Evolutionary conservation across 92 coral and sea anemone species (phyloP), one percentile per base, ranked within the genome.

Genomic region (Metridium senile): DNA sequence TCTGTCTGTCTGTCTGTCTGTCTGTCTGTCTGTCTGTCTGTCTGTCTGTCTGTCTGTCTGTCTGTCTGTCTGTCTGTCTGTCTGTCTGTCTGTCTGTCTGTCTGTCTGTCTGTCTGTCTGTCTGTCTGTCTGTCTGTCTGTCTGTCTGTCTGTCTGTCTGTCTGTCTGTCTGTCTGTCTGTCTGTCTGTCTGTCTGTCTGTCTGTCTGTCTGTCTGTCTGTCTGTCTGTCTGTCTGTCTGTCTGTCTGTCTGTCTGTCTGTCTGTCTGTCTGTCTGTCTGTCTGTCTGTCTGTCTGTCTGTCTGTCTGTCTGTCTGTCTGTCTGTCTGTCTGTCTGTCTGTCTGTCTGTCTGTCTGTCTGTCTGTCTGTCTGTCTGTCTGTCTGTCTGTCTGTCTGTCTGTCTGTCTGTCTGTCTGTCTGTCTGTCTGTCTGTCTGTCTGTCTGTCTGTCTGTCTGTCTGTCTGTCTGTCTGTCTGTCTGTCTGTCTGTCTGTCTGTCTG

Each of bases 301-400:
- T 29, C 70, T 29, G 30, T 64, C 70, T 64, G 21, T 64, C 39
- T 64, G 39, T 32, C 43, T 64, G 70, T 43, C 43, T 64, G 21
- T 25, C 43, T 19, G 39, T 29, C 21, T 25, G 33, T 17, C 30
- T 25, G 30, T 64, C 30, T 29, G 39, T 16, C 33, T 32, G 32
- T 17, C n/a, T 23, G 31, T 35, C 35, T 46, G 77, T n/a, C 49
- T 45, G 26, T 39, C 49, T 1, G 77, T 23, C 35, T 45, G 77
- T 54, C 29, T 59, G 29, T 59, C 65, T 20, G 65, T 59, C 65
- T 59, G 65, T 59, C 65, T 20, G 65, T 59, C 65, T 59, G 65
- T 59, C 65, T 19, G 65, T 39, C 49, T 39, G 49, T 39, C 49
- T 39, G 49, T 39, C 49, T 39, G 49, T 39, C 49, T 39, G 49